A percentile compares a stretch with the other conserved stretches of the same genome.
Evolutionary conservation across 1,140 invertebrate species (phyloP).

Genomic region (Ctenoplectra terminalis): DNA sequence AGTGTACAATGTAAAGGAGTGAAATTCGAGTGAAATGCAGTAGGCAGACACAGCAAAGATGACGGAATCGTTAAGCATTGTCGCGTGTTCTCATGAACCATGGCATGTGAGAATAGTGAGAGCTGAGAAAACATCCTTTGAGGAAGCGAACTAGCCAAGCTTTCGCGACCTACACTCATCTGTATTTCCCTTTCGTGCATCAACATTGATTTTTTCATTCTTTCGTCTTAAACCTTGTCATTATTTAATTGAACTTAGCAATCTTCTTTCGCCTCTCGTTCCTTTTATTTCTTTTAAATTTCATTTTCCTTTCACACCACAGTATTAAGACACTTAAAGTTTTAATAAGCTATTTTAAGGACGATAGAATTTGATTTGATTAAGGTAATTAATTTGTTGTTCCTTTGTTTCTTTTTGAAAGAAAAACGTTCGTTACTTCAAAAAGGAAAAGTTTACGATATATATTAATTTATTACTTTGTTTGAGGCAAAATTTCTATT

Average conservation of each 20-base stretch:
- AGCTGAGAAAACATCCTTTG: constrained; percentile 35
- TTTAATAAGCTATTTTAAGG: neutral
- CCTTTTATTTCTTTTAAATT: neutral
- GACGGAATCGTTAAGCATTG: constrained; percentile 29
- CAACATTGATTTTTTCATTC: neutral
- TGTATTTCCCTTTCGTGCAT: neutral
- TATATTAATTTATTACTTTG: too few relatives aligned
- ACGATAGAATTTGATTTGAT: too few relatives aligned
- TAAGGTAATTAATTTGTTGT: too few relatives aligned
- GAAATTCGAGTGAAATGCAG: constrained; percentile 20
- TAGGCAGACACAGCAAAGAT: neutral
- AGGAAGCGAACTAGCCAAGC: constrained; percentile 8
- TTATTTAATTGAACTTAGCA: neutral
- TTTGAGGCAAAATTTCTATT: too few relatives aligned
- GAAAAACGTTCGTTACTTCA: too few relatives aligned
- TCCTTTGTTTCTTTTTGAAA: too few relatives aligned
- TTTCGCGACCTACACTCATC: constrained; percentile 25
- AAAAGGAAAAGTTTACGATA: too few relatives aligned
- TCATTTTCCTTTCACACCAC: neutral
- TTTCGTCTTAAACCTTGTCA: constrained; percentile 6
- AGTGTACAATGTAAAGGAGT: neutral
- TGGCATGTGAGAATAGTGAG: constrained; percentile 40
- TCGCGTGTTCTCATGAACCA: constrained; percentile 45
- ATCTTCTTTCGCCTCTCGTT: neutral
- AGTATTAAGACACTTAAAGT: neutral